Base-by-base conservation (phyloP, 30 jellyfish, hydroid and myxozoan species). In the Hydractinia echinata region DNA sequence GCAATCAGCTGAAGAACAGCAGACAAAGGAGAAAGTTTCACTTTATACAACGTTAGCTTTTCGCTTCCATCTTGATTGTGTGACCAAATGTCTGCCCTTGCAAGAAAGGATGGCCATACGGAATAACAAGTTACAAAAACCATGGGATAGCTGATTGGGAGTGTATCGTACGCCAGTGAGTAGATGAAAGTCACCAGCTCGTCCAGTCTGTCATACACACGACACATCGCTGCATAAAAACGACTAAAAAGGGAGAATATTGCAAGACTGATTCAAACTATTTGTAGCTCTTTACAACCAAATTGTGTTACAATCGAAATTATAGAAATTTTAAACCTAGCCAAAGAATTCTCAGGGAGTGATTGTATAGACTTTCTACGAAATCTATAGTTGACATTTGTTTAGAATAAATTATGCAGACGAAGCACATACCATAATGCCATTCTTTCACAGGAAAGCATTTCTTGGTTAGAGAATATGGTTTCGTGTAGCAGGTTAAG, bases 71-170 rank as follows among this genome's bases (percentile, higher is more conserved):
- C 55, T 54, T 49, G 19, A 55, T 55, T 60, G 10, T 77, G 77
- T 21, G 73, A 52, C 55, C 55, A 13, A 49, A 77, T 18, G 48
- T 77, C 81, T 8, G 79, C 21, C 44, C 81, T 60, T 10, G 66
- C 18, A 0, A 77, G 51, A n/a, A 77, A 1, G 1, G 85, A 77
- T 0, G 85, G 85, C 85, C 85, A 77, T 77, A 60, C 60, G 55
- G 85, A 77, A 77, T 77, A 77, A 60, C 85, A 77, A 9, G 85
- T 77, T 39, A 77, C 55, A n/a, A 77, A 77, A 54, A 77, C 18
- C 82, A 60, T 30, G 10, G 85, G 61, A 55, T 10, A 77, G 44
- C 66, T 77, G 16, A 55, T 15, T 53, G 76, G 53, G 73, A 61
- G 61, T 77, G 14, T 0, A n/a, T 77, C 85, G 60, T 77, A 77